Percentiles rank a stretch among this genome's conserved stretches.
These are phyloP conservation scores for Physocephala rufipes DNA, from an alignment of 2,888 invertebrate species.

Conservation along the genomic window DNA sequence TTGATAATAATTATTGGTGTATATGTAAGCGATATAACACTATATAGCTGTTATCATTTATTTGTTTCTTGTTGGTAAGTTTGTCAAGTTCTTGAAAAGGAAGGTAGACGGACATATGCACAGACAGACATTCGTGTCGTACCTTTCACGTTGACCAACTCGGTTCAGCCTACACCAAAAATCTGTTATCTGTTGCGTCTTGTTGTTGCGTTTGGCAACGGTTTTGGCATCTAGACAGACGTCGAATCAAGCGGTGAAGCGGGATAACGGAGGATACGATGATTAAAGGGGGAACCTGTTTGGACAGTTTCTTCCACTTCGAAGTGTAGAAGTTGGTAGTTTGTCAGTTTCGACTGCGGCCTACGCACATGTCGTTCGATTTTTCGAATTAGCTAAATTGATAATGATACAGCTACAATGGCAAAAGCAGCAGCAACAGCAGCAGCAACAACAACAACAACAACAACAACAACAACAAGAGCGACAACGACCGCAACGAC, in stretches of 20 bases:
- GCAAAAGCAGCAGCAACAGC: conserved; percentile 21
- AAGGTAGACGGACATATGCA: too few species aligned
- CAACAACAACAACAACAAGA: not conserved
- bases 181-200: not conserved
- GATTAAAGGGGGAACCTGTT: conserved; percentile 25
- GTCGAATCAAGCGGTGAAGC: not conserved
- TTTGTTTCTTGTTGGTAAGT: not conserved
- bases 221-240: conserved; percentile 2
- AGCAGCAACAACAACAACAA: conserved; percentile 22
- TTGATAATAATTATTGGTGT: conserved; percentile 11
- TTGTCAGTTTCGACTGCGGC: conserved; percentile 20
- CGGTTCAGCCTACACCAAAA: conserved; percentile 26
- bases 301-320: too few species aligned
- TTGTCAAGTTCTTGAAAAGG: too few species aligned
- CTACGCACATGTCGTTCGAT: conserved; percentile 8
- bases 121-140: not conserved
- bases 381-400: conserved; percentile 11
- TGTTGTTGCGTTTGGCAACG: conserved; percentile 9
- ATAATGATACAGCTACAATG: conserved; percentile 19
- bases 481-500: not conserved
- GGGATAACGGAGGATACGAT: too few species aligned
- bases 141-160: conserved; percentile 17
- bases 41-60: too few species aligned
- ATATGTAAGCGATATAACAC: too few species aligned
- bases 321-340: conserved; percentile 21